Conservation (phyloP, 2,888 invertebrate genomes). For the Campoplex nolae region DNA sequence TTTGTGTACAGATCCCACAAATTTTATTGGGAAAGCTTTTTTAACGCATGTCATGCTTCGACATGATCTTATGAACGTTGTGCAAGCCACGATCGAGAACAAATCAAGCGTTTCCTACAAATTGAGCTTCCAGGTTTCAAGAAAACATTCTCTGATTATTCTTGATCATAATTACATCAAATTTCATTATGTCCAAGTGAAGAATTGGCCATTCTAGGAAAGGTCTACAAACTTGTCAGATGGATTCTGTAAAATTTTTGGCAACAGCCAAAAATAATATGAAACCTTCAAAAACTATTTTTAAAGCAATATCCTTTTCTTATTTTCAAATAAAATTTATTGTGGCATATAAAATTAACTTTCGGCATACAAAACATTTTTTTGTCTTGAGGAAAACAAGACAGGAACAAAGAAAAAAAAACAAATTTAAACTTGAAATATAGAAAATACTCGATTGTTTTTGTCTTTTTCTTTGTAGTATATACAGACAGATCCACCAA, state of each 20-base stretch:
- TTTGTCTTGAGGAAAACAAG: background rate
- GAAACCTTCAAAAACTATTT: too few relatives aligned
- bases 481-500: slow-evolving; percentile 96
- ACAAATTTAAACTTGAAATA: background rate
- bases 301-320: too few relatives aligned
- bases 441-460: background rate
- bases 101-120: too few relatives aligned
- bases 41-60: background rate
- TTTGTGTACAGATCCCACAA: too few relatives aligned
- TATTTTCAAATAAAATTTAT: too few relatives aligned
- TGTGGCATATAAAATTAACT: too few relatives aligned
- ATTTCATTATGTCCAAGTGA: too few relatives aligned
- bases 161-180: background rate
- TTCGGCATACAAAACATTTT: background rate
- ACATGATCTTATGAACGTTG: background rate
- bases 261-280: background rate
- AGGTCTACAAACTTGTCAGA: too few relatives aligned
- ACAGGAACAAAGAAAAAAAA: background rate
- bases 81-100: background rate
- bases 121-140: too few relatives aligned
- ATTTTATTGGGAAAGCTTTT: too few relatives aligned
- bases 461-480: slow-evolving; percentile 87
- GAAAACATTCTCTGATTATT: too few relatives aligned
- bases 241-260: background rate
- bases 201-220: too few relatives aligned